Base-by-base conservation (phyloP, 2,113 vertebrate genomes). In the Abramis brama region DNA sequence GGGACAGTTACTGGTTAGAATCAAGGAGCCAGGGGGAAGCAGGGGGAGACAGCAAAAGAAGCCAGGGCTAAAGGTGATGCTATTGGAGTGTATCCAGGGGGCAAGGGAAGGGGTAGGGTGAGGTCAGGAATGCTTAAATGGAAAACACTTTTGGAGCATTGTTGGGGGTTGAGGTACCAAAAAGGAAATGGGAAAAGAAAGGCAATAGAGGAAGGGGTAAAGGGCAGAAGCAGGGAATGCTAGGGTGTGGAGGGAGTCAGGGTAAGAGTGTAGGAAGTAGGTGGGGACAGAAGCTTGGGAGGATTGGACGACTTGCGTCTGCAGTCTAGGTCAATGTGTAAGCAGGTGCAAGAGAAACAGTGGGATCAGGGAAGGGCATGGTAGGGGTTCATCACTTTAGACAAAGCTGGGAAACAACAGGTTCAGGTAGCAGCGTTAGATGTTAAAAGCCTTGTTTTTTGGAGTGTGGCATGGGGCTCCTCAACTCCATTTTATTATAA, bases 1-100 rank as follows among this genome's bases (percentile, higher is more conserved):
- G 92, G 94, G 87, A 94, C 88, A 93, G 90, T 95, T 93, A 93
- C 91, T 93, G 93, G 94, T 95, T 95, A 94, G 93, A 95, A 94
- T 91, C 89, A 91, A 95, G 94, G 94, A 94, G 89, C 88, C 90
- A 91, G 91, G 93, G 78, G 82, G 81, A 64, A 73, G 70, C n/a
- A 15, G 74, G 85, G 79, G n/a, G 68, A 81, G 64, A 75, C 39
- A 81, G 19, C 86, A 60, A 59, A 59, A 68, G 57, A 85, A 91
- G 88, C 86, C 70, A 77, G 71, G 59, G 80, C 71, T 50, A 21
- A 92, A 83, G 87, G 89, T 70, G 75, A 80, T 71, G 68, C 52
- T 39, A 64, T 55, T 80, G 76, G 39, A 43, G 77, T 64, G n/a
- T 66, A 36, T 82, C 64, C 76, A 57, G n/a, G 45, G 74, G 70